These are phyloP conservation scores for Sphecodes monilicornis DNA, from an alignment of 2,888 invertebrate genomes.

Conservation along the genomic window DNA sequence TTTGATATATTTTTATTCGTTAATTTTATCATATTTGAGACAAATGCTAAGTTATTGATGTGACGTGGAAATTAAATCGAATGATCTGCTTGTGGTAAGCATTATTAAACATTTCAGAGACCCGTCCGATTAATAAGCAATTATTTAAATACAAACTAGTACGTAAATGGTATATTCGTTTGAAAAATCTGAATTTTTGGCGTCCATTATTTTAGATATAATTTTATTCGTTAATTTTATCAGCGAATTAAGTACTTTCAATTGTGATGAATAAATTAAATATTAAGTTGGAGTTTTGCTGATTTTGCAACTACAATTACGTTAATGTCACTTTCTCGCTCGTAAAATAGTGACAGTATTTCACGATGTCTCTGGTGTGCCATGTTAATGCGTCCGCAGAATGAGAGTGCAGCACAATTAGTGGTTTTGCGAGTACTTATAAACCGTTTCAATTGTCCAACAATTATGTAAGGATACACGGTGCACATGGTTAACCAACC, in stretches of 20 bases:
- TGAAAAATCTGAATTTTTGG: no score
- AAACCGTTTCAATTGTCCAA: slow-evolving; percentile 2
- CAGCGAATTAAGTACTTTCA: background rate
- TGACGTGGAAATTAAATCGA: background rate
- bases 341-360: background rate
- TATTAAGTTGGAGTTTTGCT: background rate
- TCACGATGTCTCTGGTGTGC: background rate
- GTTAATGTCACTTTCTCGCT: background rate
- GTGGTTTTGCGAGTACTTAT: background rate
- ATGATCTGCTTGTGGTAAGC: background rate
- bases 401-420: background rate
- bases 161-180: no score
- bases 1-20: no score
- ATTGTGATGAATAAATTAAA: background rate
- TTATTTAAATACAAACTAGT: no score
- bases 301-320: background rate
- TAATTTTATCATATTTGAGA: background rate
- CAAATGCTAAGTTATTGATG: background rate
- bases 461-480: slow-evolving; percentile 19
- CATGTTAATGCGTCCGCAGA: background rate
- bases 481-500: background rate
- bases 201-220: background rate
- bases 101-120: background rate
- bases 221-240: background rate
- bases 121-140: no score